Conservation (phyloP, 2,113 vertebrate species). For the Stercorarius parasiticus region DNA sequence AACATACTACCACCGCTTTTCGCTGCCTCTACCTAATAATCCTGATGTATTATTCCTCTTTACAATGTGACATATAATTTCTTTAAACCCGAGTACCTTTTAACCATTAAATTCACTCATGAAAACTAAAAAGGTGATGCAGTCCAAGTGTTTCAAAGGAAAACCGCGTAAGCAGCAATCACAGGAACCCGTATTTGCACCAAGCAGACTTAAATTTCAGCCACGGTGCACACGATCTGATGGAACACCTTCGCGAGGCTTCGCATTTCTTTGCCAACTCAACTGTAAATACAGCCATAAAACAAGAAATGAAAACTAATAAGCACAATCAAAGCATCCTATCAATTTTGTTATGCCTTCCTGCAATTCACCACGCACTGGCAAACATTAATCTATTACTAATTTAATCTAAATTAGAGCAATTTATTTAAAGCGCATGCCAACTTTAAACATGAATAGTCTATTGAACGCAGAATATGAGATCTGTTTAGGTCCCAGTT, state of each 20-base stretch:
- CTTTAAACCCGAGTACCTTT: not conserved
- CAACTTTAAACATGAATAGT: not conserved
- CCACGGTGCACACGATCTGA: accelerated
- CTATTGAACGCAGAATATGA: not conserved
- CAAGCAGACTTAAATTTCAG: not conserved
- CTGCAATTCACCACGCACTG: not conserved
- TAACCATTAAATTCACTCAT: not conserved
- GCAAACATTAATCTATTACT: slow-evolving; percentile 37
- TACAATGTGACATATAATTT: not conserved
- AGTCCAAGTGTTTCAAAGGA: not conserved
- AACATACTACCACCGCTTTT: too few relatives aligned
- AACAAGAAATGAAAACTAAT: slow-evolving; percentile 36
- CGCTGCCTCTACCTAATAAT: not conserved
- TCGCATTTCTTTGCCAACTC: slow-evolving; percentile 12
- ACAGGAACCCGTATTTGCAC: accelerated
- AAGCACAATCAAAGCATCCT: slow-evolving; percentile 2
- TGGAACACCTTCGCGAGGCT: not conserved
- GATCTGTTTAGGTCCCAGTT: not conserved
- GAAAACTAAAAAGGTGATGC: not conserved
- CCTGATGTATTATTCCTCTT: accelerated
- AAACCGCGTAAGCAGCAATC: not conserved
- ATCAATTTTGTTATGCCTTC: slow-evolving; percentile 29
- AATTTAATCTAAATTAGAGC: slow-evolving; percentile 46
- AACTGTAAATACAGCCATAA: slow-evolving; percentile 45
- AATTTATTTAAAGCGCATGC: not conserved